Conservation (phyloP, 2,888 invertebrate genomes). For the Campoplex capitator region DNA sequence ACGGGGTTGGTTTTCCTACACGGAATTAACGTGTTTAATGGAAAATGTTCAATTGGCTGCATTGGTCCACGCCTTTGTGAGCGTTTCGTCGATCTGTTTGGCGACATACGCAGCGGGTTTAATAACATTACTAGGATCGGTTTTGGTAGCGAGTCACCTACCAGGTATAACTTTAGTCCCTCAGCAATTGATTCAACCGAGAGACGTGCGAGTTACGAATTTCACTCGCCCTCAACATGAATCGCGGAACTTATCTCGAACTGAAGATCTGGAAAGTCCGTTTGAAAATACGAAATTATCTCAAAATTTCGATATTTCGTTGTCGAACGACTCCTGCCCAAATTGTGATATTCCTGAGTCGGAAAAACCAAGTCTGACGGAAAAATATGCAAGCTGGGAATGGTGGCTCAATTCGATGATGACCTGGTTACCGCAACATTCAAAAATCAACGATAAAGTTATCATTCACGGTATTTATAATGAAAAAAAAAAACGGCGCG, state of each 20-base stretch:
- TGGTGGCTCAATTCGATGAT: conserved; percentile 80
- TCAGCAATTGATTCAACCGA: conserved; percentile 63
- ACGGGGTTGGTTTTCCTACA: conserved; percentile 94
- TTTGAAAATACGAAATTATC: conserved; percentile 21
- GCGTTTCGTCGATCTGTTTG: conserved; percentile 87
- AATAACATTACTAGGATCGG: conserved; percentile 87
- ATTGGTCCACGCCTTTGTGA: conserved; percentile 85
- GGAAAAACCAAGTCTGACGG: conserved; percentile 33
- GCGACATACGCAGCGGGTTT: conserved; percentile 88
- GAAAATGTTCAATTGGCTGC: conserved; percentile 85
- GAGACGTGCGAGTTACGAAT: neutral
- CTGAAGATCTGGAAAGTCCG: conserved; percentile 7
- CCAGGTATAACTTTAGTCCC: conserved; percentile 78
- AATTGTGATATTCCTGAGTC: conserved; percentile 9
- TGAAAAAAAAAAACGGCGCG: conserved; percentile 12
- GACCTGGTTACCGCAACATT: conserved; percentile 77
- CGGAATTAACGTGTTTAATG: conserved; percentile 89
- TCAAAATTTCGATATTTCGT: neutral
- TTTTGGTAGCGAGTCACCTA: conserved; percentile 84
- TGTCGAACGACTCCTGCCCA: conserved; percentile 22
- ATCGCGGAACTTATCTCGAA: neutral
- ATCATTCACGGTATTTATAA: conserved; percentile 12
- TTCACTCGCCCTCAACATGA: conserved; percentile 27
- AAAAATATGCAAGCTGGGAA: conserved; percentile 70
- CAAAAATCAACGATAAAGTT: conserved; percentile 60